phyloP scores from a whole-genome alignment of 2,888 invertebrate species.

The Chymomyza fuscimana region DNA sequence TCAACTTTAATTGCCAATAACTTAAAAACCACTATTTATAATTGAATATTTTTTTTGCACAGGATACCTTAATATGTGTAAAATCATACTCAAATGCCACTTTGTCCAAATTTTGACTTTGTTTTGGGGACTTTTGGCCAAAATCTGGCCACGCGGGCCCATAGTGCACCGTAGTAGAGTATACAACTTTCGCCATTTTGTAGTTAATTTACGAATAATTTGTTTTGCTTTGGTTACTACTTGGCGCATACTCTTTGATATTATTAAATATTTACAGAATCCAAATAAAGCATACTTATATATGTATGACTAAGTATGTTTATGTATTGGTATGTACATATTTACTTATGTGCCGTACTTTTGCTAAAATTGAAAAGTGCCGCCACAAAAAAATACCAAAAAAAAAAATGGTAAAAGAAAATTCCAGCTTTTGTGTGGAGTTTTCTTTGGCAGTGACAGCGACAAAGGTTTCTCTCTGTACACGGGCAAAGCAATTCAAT shows the following conservation, averaged over 20 bases:
- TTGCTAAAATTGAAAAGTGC: slow-evolving; percentile 27
- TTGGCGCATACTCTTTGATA: slow-evolving; percentile 51
- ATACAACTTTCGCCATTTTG: background rate
- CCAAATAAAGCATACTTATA: slow-evolving; percentile 49
- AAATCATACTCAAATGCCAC: too few species aligned
- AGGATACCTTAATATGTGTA: too few species aligned
- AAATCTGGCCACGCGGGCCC: too few species aligned
- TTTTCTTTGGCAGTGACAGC: slow-evolving; percentile 21
- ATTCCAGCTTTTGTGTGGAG: background rate
- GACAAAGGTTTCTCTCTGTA: slow-evolving; percentile 13
- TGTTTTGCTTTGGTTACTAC: background rate
- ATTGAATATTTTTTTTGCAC: too few species aligned
- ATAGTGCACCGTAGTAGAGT: background rate
- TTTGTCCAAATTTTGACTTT: too few species aligned
- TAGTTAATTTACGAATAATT: background rate
- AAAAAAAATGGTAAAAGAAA: background rate
- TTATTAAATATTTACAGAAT: slow-evolving; percentile 72
- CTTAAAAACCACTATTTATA: too few species aligned
- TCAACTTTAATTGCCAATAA: too few species aligned
- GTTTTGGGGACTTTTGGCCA: too few species aligned
- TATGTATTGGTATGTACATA: background rate
- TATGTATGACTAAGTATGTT: slow-evolving; percentile 28
- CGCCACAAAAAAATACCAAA: slow-evolving; percentile 18
- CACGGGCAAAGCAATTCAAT: slow-evolving; percentile 45
- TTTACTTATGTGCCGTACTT: background rate